phyloP scores from a whole-genome alignment of 2,888 invertebrate genomes.

The Lasioglossum lativentre region DNA sequence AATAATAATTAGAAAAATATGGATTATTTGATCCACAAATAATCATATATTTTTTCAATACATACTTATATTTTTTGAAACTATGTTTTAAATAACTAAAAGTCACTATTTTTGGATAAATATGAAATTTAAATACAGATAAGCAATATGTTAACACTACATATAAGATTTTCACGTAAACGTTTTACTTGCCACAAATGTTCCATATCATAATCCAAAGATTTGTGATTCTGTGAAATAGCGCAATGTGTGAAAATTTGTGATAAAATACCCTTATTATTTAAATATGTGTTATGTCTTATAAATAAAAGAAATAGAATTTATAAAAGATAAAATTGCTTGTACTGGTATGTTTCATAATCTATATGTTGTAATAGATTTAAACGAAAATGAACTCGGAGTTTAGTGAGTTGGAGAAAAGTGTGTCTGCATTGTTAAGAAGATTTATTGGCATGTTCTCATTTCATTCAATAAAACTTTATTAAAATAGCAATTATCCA shows the following conservation, averaged over 20 bases:
- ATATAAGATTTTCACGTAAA: background rate
- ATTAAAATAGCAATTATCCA: background rate
- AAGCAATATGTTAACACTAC: background rate
- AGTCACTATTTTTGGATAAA: constrained; percentile 18
- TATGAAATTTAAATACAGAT: background rate
- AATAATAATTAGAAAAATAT: background rate
- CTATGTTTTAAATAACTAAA: constrained; percentile 10
- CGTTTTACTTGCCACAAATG: constrained; percentile 4
- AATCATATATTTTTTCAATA: constrained; percentile 39
- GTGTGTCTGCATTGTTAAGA: too few relatives aligned
- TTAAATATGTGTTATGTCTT: constrained; percentile 18
- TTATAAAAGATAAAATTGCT: background rate
- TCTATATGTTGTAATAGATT: background rate
- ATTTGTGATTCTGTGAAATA: constrained; percentile 7
- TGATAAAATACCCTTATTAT: constrained; percentile 47
- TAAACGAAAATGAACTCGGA: background rate
- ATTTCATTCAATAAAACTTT: background rate
- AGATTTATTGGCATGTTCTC: background rate
- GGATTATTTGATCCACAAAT: constrained; percentile 18
- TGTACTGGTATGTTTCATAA: constrained; percentile 3
- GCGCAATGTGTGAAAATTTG: background rate
- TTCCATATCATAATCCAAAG: constrained; percentile 23
- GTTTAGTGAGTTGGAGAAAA: background rate
- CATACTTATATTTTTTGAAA: constrained; percentile 21
- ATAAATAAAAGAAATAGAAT: constrained; percentile 7